A percentile compares a stretch with the other conserved stretches of the same genome.
Conservation (phyloP, 1,140 invertebrate species). For the Drosophila albomicans region DNA sequence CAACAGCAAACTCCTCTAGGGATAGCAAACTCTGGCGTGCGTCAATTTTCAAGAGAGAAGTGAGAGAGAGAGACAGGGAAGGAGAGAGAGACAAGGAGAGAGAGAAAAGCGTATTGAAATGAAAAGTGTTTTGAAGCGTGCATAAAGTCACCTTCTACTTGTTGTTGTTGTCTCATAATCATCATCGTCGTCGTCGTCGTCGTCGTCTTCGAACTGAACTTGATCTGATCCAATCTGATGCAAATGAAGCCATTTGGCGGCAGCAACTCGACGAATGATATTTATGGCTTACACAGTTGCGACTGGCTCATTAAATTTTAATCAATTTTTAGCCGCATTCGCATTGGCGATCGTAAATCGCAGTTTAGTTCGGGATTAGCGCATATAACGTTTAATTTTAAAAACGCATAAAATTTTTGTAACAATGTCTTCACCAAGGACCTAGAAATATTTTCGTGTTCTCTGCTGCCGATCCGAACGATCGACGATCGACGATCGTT, state of each 20-base stretch:
- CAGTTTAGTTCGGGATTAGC: conserved; percentile 78
- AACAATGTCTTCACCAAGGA: conserved; percentile 63
- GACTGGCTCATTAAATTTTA: conserved; percentile 76
- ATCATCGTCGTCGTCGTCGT: too few species aligned
- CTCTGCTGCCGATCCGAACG: too few species aligned
- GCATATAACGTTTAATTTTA: conserved; percentile 84
- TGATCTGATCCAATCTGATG: conserved; percentile 54
- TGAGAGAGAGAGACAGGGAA: background rate
- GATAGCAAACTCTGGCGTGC: conserved; percentile 34
- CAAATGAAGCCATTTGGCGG: conserved; percentile 76
- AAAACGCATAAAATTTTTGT: conserved; percentile 82
- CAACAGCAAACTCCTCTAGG: conserved; percentile 38
- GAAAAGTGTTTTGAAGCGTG: conserved; percentile 70
- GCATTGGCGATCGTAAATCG: conserved; percentile 67
- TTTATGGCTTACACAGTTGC: conserved; percentile 77
- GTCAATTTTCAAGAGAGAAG: conserved; percentile 35
- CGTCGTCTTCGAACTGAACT: background rate
- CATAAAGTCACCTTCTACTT: conserved; percentile 13
- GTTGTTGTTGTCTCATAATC: too few species aligned
- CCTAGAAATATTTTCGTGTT: background rate
- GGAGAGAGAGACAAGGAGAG: background rate
- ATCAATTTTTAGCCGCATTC: conserved; percentile 69
- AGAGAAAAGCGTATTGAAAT: conserved; percentile 50
- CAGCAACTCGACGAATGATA: conserved; percentile 25
- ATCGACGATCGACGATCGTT: conserved; percentile 31